Base-by-base conservation (phyloP, 1,140 invertebrate genomes). In the Zaprionus nigranus region DNA sequence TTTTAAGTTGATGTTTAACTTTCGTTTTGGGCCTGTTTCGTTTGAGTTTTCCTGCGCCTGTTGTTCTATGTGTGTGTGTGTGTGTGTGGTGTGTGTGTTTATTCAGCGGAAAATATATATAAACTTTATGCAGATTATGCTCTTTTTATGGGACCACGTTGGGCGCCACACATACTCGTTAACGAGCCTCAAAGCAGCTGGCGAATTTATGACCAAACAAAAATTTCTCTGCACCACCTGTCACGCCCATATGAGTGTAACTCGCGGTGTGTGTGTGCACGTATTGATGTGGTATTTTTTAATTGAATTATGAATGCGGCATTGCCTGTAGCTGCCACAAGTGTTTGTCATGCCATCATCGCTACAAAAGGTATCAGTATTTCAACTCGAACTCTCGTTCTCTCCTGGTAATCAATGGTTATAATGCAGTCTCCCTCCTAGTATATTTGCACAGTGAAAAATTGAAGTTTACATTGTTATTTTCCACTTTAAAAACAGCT, bases 1-100 rank as follows among this genome's bases (percentile, higher is more conserved):
- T 68, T 74, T 68, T 49, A 56, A 74, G 71, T 74, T 74, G 57
- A 68, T 74, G 65, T 74, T 68, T 74, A 68, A 74, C 64, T 74
- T 74, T 36, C 22, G 49, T 49, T 75, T 75, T 40, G 73, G 40
- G 24, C 22, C 30, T 30, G 40, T 73, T 46, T 58, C 26, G 28
- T 61, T 49, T 59, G 34, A 26, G 24, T 24, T 20, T 5, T 4
- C 11, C 13, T 22, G 57, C 9, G n/a, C 12, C 28, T 30, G 28
- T 30, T 30, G 7, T 3, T 34, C 6, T 22, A 20, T 34, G 38
- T 46, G 24, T 17, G 58, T 46, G 40, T 49, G 7, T 60, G 36
- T 9, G 46, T 26, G 22, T 30, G 38, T 34, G 36, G 13, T 43
- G 22, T 60, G n/a, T 46, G 20, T 43, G 58, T 15, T 26, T 59